Evolutionary conservation across 2,888 invertebrate species (phyloP).

Genomic region (Eristalis pertinax): DNA sequence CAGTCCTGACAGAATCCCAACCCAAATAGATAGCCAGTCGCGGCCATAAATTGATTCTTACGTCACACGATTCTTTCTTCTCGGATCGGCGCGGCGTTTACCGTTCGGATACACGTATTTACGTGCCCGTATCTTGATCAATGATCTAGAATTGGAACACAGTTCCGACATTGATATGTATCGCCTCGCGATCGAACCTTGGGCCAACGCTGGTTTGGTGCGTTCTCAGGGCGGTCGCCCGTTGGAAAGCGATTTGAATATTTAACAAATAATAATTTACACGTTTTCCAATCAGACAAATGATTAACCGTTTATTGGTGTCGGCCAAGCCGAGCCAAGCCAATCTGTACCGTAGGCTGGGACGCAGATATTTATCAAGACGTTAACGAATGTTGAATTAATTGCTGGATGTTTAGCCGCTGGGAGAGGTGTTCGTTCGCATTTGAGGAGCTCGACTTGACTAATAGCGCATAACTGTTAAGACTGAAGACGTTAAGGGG

Average conservation of each 20-base stretch:
- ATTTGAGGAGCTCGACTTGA: background rate
- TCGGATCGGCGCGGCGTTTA: background rate
- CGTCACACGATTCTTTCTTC: background rate
- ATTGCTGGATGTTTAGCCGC: background rate
- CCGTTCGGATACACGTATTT: background rate
- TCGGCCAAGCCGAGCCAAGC: background rate
- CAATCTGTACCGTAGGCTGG: background rate
- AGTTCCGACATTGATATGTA: background rate
- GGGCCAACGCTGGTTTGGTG: background rate
- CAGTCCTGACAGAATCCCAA: too few species aligned
- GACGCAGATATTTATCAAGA: background rate
- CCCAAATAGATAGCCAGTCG: too few species aligned
- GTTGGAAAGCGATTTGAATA: background rate
- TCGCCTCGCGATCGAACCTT: background rate
- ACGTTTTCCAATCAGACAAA: background rate
- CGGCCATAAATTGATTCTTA: background rate
- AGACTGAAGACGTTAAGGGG: background rate
- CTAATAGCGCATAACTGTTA: background rate
- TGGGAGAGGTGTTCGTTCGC: background rate
- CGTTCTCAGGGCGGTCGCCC: background rate
- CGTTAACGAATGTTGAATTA: background rate
- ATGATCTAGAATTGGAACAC: background rate
- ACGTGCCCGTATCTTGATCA: background rate
- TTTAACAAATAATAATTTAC: background rate
- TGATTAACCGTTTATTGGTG: background rate